Evolutionary conservation across 2,888 invertebrate species (phyloP).

Genomic region (Euzetes globulus): DNA sequence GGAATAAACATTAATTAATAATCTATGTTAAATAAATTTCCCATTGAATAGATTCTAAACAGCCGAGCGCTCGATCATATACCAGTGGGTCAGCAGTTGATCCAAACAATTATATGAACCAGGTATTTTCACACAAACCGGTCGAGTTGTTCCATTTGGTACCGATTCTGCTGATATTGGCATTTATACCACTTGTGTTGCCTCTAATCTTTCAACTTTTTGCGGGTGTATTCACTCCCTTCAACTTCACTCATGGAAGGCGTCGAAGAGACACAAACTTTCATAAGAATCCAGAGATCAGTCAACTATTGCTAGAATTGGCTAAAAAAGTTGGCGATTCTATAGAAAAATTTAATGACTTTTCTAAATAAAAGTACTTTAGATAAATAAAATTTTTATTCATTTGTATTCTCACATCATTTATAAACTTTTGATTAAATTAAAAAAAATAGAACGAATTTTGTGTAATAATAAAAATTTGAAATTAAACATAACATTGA

Average conservation of each 20-base stretch:
- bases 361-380: neutral
- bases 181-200: conserved; percentile 3
- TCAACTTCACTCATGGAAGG: conserved; percentile 28
- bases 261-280: conserved; percentile 16
- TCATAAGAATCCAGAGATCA: conserved; percentile 1
- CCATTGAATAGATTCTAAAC: neutral
- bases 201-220: conserved; percentile 2
- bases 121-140: neutral
- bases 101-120: conserved; percentile 19
- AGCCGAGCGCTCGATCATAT: neutral
- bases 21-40: too few species aligned
- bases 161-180: conserved; percentile 6
- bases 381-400: neutral
- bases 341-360: neutral
- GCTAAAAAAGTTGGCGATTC: neutral
- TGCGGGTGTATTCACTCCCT: conserved; percentile 2
- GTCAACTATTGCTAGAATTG: neutral
- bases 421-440: neutral
- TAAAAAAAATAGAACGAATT: too few species aligned
- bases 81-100: neutral
- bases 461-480: too few species aligned
- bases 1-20: too few species aligned
- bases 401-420: neutral
- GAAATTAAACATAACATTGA: too few species aligned
- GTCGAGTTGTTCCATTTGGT: conserved; percentile 6